Percentiles rank a stretch among this genome's conserved stretches.
Evolutionary conservation across 2,113 vertebrate species (phyloP).

Genomic region (Corydoras sp.): DNA sequence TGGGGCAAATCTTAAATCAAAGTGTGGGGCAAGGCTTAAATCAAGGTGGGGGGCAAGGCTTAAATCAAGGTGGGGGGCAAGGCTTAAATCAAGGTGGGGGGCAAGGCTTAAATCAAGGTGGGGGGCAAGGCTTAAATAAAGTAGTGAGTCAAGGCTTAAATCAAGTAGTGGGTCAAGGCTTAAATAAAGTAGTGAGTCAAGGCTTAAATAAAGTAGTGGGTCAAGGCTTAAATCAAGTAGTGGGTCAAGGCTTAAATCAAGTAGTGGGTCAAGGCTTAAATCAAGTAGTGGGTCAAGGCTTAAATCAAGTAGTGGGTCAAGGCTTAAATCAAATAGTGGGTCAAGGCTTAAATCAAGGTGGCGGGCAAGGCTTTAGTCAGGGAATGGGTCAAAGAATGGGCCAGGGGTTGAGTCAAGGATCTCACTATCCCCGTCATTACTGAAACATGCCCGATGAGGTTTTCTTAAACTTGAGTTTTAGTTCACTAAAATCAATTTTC

Average conservation of each 20-base stretch:
- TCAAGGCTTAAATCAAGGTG: conserved; percentile 57
- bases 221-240: conserved; percentile 57
- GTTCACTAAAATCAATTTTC: conserved; percentile 1
- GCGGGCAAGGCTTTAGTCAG: conserved; percentile 47
- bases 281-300: conserved; percentile 54
- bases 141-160: conserved; percentile 48
- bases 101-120: conserved; percentile 50
- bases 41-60: conserved; percentile 42
- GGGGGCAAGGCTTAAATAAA: conserved; percentile 59
- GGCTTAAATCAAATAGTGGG: conserved; percentile 41
- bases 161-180: conserved; percentile 56
- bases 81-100: conserved; percentile 57
- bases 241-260: conserved; percentile 47
- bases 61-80: conserved; percentile 42
- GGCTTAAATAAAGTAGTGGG: conserved; percentile 47
- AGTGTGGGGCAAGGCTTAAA: conserved; percentile 51
- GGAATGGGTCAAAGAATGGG: conserved; percentile 53
- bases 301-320: conserved; percentile 42
- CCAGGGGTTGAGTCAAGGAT: conserved; percentile 58
- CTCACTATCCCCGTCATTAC: conserved; percentile 86
- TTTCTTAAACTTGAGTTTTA: not conserved
- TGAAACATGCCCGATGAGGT: conserved; percentile 52
- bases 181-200: conserved; percentile 42
- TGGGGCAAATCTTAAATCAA: conserved; percentile 46
- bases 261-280: conserved; percentile 53